phyloP scores from a whole-genome alignment of 2,888 invertebrate species.

The Sphinx pinastri region DNA sequence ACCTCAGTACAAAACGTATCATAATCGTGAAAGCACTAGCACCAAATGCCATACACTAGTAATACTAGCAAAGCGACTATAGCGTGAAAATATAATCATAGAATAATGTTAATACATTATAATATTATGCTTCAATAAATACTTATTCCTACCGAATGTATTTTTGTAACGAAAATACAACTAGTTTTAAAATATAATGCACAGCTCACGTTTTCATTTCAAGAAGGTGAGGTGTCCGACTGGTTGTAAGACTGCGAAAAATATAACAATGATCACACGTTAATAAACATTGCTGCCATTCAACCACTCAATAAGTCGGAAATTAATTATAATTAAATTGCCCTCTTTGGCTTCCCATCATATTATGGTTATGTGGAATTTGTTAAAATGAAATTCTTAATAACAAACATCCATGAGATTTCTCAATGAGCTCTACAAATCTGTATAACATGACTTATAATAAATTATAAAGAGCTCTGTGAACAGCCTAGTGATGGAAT shows the following conservation, averaged over 20 bases:
- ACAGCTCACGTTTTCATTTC: neutral
- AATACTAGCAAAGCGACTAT: constrained; percentile 60
- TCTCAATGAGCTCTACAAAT: too few species aligned
- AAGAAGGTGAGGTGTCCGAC: neutral
- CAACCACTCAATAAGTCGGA: too few species aligned
- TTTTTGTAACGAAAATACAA: constrained; percentile 19
- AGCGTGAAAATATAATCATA: constrained; percentile 32
- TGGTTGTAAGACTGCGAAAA: neutral
- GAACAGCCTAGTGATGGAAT: too few species aligned
- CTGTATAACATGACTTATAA: too few species aligned
- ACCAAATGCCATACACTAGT: constrained; percentile 66
- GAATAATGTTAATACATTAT: constrained; percentile 6
- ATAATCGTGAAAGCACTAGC: constrained; percentile 70
- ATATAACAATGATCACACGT: neutral
- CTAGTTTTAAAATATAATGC: neutral
- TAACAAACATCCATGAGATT: too few species aligned
- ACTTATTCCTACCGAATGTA: constrained; percentile 17
- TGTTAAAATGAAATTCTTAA: too few species aligned
- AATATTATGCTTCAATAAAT: constrained; percentile 9
- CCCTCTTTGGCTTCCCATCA: too few species aligned
- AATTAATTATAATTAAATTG: too few species aligned
- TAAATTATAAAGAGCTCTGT: too few species aligned
- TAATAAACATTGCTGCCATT: too few species aligned
- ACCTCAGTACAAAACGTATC: constrained; percentile 59
- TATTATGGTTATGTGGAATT: too few species aligned